Conservation (phyloP, 2,113 vertebrate genomes). For the Phaethornis superciliosus region DNA sequence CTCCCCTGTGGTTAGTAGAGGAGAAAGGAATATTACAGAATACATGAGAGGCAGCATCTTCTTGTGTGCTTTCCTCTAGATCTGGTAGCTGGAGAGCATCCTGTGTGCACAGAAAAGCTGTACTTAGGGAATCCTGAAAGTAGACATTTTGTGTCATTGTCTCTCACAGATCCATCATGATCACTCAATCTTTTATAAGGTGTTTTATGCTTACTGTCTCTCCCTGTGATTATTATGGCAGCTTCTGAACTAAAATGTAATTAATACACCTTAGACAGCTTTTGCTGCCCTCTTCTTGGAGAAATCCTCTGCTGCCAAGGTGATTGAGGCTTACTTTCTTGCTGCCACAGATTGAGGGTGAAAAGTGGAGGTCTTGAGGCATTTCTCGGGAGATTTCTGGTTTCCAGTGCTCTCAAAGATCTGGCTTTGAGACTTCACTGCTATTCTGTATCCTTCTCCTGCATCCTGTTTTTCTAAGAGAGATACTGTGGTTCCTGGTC, state of each 20-base stretch:
- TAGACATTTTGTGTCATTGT: background rate
- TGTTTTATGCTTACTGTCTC: background rate
- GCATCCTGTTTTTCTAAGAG: background rate
- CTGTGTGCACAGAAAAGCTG: background rate
- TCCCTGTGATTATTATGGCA: background rate
- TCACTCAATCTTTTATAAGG: background rate
- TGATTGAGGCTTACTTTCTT: background rate
- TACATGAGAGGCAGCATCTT: background rate
- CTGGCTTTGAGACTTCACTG: background rate
- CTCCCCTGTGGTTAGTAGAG: background rate
- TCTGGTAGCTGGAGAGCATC: background rate
- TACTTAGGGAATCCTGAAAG: background rate
- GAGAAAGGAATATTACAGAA: background rate
- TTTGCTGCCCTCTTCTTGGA: background rate
- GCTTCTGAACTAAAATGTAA: background rate
- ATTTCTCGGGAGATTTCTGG: background rate
- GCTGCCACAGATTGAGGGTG: background rate
- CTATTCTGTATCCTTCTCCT: background rate
- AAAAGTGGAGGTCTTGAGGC: background rate
- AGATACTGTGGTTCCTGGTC: background rate
- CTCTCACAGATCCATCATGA: background rate
- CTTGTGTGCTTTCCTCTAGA: background rate
- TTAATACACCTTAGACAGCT: background rate
- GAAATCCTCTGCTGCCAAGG: background rate
- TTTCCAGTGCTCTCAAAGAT: background rate